These are phyloP conservation scores for Alligator mississippiensis DNA, from an alignment of 2,113 vertebrate species.

Conservation along the genomic window DNA sequence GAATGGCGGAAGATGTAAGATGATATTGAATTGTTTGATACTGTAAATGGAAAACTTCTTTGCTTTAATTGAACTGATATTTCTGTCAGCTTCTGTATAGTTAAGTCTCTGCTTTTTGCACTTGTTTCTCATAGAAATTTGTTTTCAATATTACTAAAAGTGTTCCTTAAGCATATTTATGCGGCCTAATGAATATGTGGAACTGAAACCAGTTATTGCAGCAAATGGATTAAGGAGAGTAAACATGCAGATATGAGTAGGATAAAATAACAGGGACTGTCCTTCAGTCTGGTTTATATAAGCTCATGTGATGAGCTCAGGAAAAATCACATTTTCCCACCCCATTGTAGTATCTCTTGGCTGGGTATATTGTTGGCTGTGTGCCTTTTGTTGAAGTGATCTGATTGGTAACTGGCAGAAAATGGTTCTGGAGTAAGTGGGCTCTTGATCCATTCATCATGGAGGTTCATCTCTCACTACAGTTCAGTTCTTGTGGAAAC, in stretches of 20 bases:
- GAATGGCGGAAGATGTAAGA: constrained; percentile 95
- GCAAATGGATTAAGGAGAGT: neutral
- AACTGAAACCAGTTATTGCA: neutral
- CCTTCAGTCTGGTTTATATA: neutral
- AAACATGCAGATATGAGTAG: neutral
- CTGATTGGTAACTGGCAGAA: neutral
- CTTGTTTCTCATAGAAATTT: neutral
- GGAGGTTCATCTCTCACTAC: neutral
- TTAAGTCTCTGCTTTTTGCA: neutral
- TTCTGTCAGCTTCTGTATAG: neutral
- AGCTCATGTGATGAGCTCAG: neutral
- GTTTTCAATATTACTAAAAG: neutral
- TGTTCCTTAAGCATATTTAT: neutral
- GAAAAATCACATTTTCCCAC: neutral
- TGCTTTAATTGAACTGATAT: neutral
- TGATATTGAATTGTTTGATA: neutral
- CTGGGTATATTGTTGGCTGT: neutral
- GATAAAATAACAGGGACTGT: neutral
- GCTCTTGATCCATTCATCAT: no score
- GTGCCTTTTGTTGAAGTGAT: neutral
- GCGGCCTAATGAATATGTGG: neutral
- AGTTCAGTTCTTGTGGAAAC: constrained; percentile 14
- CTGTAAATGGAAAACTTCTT: neutral
- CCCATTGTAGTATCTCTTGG: neutral
- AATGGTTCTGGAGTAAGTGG: no score